phyloP scores from a whole-genome alignment of 2,113 vertebrate genomes.

The Bos taurus region DNA sequence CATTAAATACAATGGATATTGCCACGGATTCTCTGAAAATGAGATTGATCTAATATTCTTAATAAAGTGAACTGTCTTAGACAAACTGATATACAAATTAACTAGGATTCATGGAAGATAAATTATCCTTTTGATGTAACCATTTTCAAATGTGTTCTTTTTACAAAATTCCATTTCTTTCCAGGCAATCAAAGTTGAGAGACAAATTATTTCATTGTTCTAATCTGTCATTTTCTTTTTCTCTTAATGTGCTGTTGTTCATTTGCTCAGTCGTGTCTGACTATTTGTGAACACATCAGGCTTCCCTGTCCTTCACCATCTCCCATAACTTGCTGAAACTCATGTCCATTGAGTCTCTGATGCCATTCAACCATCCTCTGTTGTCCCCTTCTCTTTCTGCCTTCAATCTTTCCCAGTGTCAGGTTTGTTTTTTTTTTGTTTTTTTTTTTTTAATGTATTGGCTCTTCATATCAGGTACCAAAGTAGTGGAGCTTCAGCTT shows the following conservation, averaged over 20 bases:
- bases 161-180: not conserved
- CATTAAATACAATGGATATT: not conserved
- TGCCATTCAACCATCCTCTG: not conserved
- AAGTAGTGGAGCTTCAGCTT: not conserved
- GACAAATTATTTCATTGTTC: not conserved
- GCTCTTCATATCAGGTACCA: not conserved
- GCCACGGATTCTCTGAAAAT: not conserved
- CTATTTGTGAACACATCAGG: not conserved
- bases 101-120: not conserved
- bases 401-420: not conserved
- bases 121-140: not conserved
- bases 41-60: not conserved
- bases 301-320: not conserved
- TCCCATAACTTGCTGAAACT: not conserved
- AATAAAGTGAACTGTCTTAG: not conserved
- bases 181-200: not conserved
- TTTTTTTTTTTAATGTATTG: not conserved
- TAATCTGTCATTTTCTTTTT: not conserved
- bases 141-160: not conserved
- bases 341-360: not conserved
- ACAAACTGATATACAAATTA: not conserved
- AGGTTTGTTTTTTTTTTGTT: too few species aligned
- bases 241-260: not conserved
- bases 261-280: rapidly evolving
- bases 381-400: not conserved